phyloP scores from a whole-genome alignment of 2,113 vertebrate species.

The Mobula birostris region DNA sequence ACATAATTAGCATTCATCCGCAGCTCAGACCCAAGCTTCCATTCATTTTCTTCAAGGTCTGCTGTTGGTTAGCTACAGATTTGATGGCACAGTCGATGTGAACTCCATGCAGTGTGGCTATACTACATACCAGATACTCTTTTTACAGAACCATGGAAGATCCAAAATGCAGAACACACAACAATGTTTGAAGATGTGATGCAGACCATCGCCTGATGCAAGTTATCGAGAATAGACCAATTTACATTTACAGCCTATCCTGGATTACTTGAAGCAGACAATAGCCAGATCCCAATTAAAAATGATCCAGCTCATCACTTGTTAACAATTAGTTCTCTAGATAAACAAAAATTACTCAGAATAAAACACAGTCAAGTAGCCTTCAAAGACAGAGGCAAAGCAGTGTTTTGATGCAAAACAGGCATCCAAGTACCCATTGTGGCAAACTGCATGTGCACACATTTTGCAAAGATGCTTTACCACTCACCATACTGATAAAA shows the following conservation, averaged over 20 bases:
- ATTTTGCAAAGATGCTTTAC: background rate
- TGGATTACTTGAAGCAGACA: constrained; percentile 68
- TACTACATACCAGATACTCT: no score
- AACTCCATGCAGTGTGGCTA: background rate
- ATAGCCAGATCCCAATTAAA: constrained; percentile 44
- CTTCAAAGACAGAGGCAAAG: background rate
- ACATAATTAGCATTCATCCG: background rate
- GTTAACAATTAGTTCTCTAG: background rate
- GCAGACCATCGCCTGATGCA: constrained; percentile 59
- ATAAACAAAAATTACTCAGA: background rate
- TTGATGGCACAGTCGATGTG: background rate
- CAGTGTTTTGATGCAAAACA: background rate
- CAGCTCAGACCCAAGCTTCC: background rate
- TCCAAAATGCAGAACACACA: background rate
- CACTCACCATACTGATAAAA: background rate
- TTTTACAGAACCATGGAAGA: background rate
- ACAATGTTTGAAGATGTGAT: background rate
- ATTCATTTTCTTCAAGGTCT: background rate
- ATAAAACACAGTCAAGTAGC: background rate
- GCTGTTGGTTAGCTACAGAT: background rate
- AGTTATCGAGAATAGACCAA: constrained; percentile 67
- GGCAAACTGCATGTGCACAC: background rate
- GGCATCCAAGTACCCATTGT: background rate
- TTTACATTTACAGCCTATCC: constrained; percentile 59
- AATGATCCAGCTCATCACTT: background rate